Evolutionary conservation across 2,888 invertebrate genomes (phyloP).

Genomic region (Orchesella flavescens): DNA sequence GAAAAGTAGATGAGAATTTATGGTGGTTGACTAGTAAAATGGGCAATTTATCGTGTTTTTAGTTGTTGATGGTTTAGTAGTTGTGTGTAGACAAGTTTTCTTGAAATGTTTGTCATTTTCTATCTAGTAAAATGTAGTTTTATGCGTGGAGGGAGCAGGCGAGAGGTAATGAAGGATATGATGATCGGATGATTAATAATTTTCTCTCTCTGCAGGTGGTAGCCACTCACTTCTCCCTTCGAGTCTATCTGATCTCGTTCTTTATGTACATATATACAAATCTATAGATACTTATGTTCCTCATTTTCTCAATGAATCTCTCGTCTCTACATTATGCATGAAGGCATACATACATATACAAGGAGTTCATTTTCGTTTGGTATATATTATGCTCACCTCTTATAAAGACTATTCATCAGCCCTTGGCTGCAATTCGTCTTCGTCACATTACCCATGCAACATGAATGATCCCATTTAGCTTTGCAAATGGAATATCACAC

Average conservation of each 20-base stretch:
- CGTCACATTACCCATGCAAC: neutral
- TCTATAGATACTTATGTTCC: too few species aligned
- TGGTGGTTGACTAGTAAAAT: neutral
- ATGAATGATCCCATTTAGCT: constrained; percentile 4
- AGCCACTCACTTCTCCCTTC: too few species aligned
- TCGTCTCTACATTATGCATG: too few species aligned
- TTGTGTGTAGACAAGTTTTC: too few species aligned
- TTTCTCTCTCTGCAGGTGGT: constrained; percentile 43
- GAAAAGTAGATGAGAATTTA: constrained; percentile 1
- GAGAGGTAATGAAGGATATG: constrained; percentile 40
- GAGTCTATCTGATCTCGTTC: too few species aligned
- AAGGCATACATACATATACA: too few species aligned
- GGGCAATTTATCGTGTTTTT: neutral
- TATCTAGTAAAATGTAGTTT: neutral
- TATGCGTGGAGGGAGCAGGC: neutral
- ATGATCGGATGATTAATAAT: constrained; percentile 54
- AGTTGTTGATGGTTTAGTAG: neutral
- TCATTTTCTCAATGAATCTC: too few species aligned
- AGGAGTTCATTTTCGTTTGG: neutral
- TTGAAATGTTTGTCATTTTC: too few species aligned
- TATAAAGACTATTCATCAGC: neutral
- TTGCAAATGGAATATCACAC: constrained; percentile 41
- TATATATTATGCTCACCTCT: neutral
- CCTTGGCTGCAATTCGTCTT: constrained; percentile 46
- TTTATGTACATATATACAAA: neutral